Percentiles rank a stretch among this genome's conserved stretches.
phyloP scores from a whole-genome alignment of 2,888 invertebrate genomes.

The Oscheius sp. region DNA sequence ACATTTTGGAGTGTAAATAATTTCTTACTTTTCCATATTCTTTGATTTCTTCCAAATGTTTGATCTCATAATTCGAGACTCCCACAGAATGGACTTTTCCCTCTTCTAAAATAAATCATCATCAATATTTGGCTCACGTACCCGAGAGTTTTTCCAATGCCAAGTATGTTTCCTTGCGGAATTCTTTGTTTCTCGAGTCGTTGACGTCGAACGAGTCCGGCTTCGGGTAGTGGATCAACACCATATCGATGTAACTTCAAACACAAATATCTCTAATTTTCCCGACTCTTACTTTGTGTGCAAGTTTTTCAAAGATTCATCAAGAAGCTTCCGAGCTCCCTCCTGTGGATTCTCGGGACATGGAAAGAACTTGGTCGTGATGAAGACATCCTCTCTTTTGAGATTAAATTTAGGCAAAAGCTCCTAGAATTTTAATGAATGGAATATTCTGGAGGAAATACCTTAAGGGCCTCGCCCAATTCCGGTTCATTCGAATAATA shows the following conservation, averaged over 20 bases:
- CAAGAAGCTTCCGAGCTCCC: constrained; percentile 5
- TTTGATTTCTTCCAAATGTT: constrained; percentile 81
- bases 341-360: constrained; percentile 19
- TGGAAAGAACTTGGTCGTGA: constrained; percentile 68
- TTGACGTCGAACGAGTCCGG: constrained; percentile 75
- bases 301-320: constrained; percentile 11
- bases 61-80: constrained; percentile 84
- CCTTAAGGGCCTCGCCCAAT: constrained; percentile 79
- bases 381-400: constrained; percentile 64
- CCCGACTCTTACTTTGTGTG: constrained; percentile 5
- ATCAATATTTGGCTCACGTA: constrained; percentile 56
- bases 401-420: constrained; percentile 59
- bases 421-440: not conserved
- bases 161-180: constrained; percentile 81
- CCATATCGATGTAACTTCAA: constrained; percentile 82
- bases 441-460: constrained; percentile 20
- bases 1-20: not conserved
- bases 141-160: constrained; percentile 79
- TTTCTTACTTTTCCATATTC: constrained; percentile 43
- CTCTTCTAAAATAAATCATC: constrained; percentile 44
- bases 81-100: constrained; percentile 80
- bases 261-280: not conserved
- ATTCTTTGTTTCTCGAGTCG: constrained; percentile 77
- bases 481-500: constrained; percentile 77
- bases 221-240: constrained; percentile 87